Conservation (phyloP, 2,888 invertebrate species). For the Antheraea assamensis region DNA sequence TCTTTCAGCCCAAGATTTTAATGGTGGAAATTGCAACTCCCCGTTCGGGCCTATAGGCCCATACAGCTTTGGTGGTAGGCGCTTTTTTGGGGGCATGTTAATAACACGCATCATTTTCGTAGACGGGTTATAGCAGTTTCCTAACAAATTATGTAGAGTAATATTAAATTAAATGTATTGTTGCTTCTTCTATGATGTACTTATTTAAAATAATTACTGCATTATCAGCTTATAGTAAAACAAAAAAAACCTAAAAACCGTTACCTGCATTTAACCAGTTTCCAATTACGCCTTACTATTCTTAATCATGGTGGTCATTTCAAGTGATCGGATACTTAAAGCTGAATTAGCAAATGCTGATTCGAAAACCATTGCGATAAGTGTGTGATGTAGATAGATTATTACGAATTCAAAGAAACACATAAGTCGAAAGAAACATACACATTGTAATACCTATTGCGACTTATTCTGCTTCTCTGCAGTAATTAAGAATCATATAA, state of each 20-base stretch:
- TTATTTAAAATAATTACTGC: neutral
- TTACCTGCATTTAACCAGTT: neutral
- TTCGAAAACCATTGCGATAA: no score
- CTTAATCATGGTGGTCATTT: neutral
- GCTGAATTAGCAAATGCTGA: no score
- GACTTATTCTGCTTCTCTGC: no score
- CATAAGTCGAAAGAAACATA: no score
- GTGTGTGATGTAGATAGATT: no score
- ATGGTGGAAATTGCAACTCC: slow-evolving; percentile 82
- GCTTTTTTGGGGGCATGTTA: slow-evolving; percentile 69
- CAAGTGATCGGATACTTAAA: neutral
- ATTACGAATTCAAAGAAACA: no score
- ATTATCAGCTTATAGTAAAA: neutral
- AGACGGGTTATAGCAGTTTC: slow-evolving; percentile 63
- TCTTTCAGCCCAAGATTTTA: slow-evolving; percentile 65
- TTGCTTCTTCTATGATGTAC: no score
- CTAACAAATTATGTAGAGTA: no score
- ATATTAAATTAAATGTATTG: no score
- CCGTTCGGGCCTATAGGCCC: slow-evolving; percentile 76
- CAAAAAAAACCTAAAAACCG: neutral
- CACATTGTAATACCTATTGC: no score
- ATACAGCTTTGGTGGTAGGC: slow-evolving; percentile 53
- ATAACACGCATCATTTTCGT: slow-evolving; percentile 57
- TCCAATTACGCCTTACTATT: neutral
- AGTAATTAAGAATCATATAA: no score